Evolutionary conservation across 2,888 invertebrate species (phyloP), one percentile per base, ranked within the genome.

Genomic region (Ichneumoninae sp.): DNA sequence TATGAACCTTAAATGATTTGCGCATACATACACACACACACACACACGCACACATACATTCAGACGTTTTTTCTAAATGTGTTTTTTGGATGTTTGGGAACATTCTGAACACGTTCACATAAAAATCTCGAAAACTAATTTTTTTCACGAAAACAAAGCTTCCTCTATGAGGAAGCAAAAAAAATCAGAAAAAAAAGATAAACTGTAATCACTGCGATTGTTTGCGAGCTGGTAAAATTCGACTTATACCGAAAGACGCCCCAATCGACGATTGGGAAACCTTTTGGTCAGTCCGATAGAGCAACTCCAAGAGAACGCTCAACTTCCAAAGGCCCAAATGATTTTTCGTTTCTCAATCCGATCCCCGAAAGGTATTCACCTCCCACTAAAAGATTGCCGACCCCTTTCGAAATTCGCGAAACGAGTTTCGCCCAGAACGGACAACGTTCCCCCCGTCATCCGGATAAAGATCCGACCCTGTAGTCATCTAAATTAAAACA

Each of bases 401-500:
- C 62, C 68, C 74, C 65, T 50, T 62, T 50, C 33, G 65, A 62
- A 33, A 33, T 52, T 30, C 40, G 33, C 65, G 8, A 82, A 84
- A 84, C 84, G 66, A 50, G 81, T 84, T 84, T 84, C 36, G 36
- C 72, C 47, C 30, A 13, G 19, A 62, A 26, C 71, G 71, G 71
- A 83, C 62, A 80, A 36, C 52, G 40, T 40, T 40, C 40, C 40
- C 70, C 60, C 36, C 22, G 40, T 22, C 44, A 57, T 60, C 66
- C 65, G 81, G 62, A 84, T 84, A 79, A 79, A 82, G 75, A 79
- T 82, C 50, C 71, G 26, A 26, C 19, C 54, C 40, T 16, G 26
- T 52, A 60, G 40, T 81, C 75, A 79, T 82, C 84, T 84, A 84
- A 84, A 84, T 82, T 84, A 79, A 84, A 84, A 57, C 79, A 76